These are phyloP conservation scores for Myiotriccus ornatus DNA, from an alignment of 2,797 vertebrate species.

Conservation along the genomic window DNA sequence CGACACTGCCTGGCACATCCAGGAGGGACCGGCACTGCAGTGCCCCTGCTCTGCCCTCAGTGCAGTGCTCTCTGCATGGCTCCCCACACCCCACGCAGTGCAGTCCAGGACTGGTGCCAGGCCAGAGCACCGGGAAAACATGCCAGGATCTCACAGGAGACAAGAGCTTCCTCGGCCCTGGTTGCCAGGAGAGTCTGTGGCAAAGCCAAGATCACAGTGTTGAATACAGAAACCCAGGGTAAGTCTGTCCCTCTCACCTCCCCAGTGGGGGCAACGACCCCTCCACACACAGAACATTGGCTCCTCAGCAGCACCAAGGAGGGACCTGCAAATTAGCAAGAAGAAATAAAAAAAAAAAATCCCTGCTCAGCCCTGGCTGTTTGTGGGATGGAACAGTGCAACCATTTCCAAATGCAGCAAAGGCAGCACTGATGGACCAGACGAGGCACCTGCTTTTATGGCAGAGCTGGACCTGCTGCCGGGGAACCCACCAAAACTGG, in stretches of 20 bases:
- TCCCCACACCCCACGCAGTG: accelerated
- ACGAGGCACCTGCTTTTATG: accelerated
- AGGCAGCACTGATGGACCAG: not conserved
- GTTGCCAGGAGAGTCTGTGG: not conserved
- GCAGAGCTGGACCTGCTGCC: not conserved
- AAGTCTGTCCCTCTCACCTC: accelerated
- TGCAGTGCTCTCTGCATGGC: not conserved
- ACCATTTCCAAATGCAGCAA: not conserved
- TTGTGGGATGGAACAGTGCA: not conserved
- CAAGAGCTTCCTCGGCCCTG: not conserved
- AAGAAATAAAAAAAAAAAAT: not conserved
- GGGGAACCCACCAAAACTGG: not conserved
- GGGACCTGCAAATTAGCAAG: not conserved
- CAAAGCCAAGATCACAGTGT: not conserved
- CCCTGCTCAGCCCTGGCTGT: not conserved
- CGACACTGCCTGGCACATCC: not conserved
- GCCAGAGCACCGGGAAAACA: not conserved
- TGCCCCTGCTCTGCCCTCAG: too few species aligned
- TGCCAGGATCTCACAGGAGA: not conserved
- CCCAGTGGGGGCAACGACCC: not conserved
- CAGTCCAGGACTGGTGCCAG: not conserved
- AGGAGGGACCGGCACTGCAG: not conserved
- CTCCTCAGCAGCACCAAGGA: not conserved
- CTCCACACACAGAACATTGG: accelerated
- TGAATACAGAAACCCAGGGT: not conserved